Evolutionary conservation across 2,797 vertebrate species (phyloP), one percentile per base, ranked within the genome.

Genomic region (Sciaenops ocellatus): DNA sequence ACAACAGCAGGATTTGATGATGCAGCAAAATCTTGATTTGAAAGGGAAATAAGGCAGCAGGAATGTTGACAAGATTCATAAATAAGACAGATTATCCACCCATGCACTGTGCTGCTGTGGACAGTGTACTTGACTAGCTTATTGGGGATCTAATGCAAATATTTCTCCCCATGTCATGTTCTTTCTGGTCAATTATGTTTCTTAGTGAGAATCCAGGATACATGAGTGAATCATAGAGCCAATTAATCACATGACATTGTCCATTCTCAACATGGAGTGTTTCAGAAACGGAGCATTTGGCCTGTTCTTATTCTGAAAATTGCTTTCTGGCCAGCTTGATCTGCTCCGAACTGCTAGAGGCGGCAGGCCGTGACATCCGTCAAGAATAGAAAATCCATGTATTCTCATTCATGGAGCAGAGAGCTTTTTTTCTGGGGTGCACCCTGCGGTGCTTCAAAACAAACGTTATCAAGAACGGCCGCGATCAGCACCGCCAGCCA

Each of bases 1-100:
- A 57, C 65, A 62, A 70, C 10, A 9, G 64, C 50, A 52, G n/a
- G 62, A 68, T 75, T 28, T 67, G 78, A 83, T 78, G 72, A 83
- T 24, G 42, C 74, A 81, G 79, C 76, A 62, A 60, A 56, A 69
- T 51, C 10, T 51, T 50, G n/a, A 70, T 81, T 70, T 81, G 38
- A 79, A 73, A 69, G 61, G 67, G 12, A 76, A 79, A 75, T 69
- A 68, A 69, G 78, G 52, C 17, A 22, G 56, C 26, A 2, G 22
- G 47, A 68, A 51, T 52, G 66, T 55, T 73, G 76, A 85, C 62
- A 70, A 46, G 12, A 61, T 50, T 1, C 17, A 83, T 51, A 38
- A 73, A 79, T 42, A 20, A 51, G 20, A 47, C 9, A 20, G 48
- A 65, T 28, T 46, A 51, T 69, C 22, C 55, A 30, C 16, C 20